Evolutionary conservation across 2,888 invertebrate genomes (phyloP).

Genomic region (Pyrrhosoma nymphula): DNA sequence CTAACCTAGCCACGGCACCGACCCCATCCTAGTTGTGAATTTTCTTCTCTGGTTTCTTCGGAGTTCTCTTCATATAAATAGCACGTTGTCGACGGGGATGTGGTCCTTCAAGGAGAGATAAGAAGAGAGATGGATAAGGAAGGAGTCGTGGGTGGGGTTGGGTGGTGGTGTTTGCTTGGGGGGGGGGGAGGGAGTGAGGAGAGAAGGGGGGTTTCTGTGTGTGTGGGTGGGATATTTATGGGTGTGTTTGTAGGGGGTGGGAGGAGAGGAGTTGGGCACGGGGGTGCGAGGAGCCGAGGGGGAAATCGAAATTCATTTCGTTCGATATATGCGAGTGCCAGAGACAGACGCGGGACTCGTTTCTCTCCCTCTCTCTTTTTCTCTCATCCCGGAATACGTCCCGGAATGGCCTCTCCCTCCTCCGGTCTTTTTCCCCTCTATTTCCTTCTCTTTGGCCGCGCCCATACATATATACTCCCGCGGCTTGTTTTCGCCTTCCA

Average conservation of each 20-base stretch:
- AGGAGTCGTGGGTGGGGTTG: not conserved
- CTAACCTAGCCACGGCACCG: too few species aligned
- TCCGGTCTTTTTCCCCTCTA: not conserved
- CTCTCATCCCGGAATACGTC: not conserved
- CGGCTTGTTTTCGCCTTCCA: slow-evolving; percentile 17
- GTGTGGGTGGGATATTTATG: not conserved
- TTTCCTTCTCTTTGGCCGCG: not conserved
- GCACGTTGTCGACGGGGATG: not conserved
- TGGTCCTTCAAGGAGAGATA: not conserved
- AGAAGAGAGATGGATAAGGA: not conserved
- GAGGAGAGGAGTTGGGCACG: too few species aligned
- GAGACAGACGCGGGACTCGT: not conserved
- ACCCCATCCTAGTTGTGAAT: too few species aligned
- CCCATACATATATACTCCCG: not conserved
- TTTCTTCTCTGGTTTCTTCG: not conserved
- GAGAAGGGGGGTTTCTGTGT: not conserved
- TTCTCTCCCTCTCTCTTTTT: not conserved
- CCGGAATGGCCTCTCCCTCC: not conserved
- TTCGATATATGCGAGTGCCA: slow-evolving; percentile 39
- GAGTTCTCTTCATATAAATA: not conserved
- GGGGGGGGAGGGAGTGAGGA: not conserved
- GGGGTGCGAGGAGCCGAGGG: not conserved
- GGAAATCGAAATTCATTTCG: slow-evolving; percentile 35
- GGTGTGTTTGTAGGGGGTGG: too few species aligned
- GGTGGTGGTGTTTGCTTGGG: too few species aligned